Evolutionary conservation across 2,113 vertebrate species (phyloP).

Genomic region (Carollia perspicillata): DNA sequence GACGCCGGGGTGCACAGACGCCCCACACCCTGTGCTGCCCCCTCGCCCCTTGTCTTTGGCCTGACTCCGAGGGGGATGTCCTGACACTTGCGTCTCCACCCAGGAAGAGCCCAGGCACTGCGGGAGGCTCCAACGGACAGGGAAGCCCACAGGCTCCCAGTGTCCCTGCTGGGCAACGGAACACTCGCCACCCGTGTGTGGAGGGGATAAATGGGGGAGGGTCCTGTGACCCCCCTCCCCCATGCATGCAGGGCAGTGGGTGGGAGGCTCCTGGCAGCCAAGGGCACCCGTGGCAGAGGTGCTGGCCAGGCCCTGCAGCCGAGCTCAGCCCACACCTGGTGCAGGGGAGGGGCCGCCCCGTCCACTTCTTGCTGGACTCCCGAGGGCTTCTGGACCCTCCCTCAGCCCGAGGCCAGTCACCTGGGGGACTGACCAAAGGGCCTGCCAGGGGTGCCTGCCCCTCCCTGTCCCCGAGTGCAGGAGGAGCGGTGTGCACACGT

Average conservation of each 20-base stretch:
- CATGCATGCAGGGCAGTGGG: neutral
- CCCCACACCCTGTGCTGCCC: too few relatives aligned
- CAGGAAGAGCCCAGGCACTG: neutral
- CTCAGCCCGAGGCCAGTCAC: neutral
- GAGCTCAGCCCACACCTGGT: neutral
- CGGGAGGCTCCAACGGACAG: neutral
- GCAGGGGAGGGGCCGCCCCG: neutral
- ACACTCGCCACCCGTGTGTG: slow-evolving; percentile 20
- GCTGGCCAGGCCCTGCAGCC: neutral
- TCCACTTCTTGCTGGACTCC: neutral
- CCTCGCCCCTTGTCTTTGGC: neutral
- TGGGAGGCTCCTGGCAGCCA: neutral
- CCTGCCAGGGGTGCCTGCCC: neutral
- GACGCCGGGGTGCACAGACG: accelerated
- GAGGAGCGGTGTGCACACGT: accelerated
- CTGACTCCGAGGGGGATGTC: neutral
- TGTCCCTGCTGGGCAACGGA: slow-evolving; percentile 48
- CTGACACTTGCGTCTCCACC: neutral
- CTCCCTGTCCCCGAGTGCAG: neutral
- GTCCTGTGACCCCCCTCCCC: slow-evolving; percentile 9
- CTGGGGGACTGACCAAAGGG: accelerated
- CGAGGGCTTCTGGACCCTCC: neutral
- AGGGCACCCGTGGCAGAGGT: neutral
- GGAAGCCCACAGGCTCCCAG: slow-evolving; percentile 18
- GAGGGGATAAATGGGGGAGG: slow-evolving; percentile 36